phyloP scores from a whole-genome alignment of 1,140 invertebrate genomes.

The Nymphalis io region DNA sequence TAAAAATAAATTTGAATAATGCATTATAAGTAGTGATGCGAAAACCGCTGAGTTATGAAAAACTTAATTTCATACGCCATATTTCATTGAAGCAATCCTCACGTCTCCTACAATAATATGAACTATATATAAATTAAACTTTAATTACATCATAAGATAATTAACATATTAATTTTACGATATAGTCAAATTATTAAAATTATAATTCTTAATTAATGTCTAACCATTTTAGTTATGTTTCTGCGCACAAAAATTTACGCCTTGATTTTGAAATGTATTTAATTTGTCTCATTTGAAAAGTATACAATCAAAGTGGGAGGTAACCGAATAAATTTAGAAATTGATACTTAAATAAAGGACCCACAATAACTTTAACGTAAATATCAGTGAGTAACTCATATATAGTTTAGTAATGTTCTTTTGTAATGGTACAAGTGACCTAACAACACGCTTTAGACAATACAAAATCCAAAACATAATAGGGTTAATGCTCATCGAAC shows the following conservation, averaged over 20 bases:
- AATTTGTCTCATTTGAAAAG: no score
- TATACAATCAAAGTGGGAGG: no score
- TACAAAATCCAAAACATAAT: conserved; percentile 17
- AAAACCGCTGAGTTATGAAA: neutral
- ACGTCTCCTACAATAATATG: neutral
- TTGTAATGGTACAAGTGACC: conserved; percentile 1
- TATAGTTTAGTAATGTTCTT: neutral
- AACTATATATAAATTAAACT: neutral
- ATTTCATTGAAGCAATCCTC: neutral
- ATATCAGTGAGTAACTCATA: neutral
- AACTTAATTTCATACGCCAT: conserved; percentile 17
- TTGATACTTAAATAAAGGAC: no score
- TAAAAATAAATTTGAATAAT: neutral
- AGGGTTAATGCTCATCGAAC: conserved; percentile 38
- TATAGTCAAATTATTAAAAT: no score
- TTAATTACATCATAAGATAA: neutral
- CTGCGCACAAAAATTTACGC: no score
- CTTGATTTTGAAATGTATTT: no score
- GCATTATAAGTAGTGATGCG: neutral
- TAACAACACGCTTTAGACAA: conserved; percentile 11
- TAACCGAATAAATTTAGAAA: no score
- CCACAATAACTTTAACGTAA: no score
- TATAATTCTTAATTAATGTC: no score
- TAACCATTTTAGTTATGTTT: no score
- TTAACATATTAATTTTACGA: neutral